Percentiles rank a stretch among this genome's conserved stretches.
Conservation (phyloP, 2,888 invertebrate species). For the Lepidonotus clava region DNA sequence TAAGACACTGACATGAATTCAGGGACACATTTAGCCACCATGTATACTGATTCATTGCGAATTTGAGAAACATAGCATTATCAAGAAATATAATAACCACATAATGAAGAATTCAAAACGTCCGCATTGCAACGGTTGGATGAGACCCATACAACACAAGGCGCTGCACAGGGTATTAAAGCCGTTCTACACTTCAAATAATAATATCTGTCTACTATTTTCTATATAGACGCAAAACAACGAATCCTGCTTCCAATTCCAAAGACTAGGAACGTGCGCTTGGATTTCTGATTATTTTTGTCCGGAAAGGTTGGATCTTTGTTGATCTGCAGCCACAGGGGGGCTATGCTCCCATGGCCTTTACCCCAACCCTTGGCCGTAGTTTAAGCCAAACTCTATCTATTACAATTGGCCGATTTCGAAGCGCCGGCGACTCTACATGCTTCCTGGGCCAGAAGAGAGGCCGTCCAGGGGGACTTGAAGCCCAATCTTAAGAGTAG, state of each 20-base stretch:
- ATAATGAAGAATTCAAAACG: too few relatives aligned
- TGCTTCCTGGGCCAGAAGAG: neutral
- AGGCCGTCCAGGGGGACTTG: neutral
- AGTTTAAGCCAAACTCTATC: conserved; percentile 16
- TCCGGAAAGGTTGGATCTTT: neutral
- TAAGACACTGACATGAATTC: too few relatives aligned
- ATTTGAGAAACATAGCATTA: too few relatives aligned
- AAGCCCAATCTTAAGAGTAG: neutral
- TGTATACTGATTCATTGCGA: too few relatives aligned
- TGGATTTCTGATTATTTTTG: conserved; percentile 31
- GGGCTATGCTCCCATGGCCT: neutral
- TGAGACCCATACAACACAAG: too few relatives aligned
- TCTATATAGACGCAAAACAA: too few relatives aligned
- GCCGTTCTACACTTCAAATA: neutral
- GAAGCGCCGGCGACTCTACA: neutral
- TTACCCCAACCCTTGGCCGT: neutral
- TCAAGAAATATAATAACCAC: too few relatives aligned
- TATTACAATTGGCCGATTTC: conserved; percentile 36
- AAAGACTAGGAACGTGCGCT: neutral
- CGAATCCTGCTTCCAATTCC: neutral
- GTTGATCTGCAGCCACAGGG: conserved; percentile 1
- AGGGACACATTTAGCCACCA: too few relatives aligned
- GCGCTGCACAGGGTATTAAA: too few relatives aligned
- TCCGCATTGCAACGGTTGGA: too few relatives aligned
- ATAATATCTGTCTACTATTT: too few relatives aligned